Evolutionary conservation across 2,888 invertebrate genomes (phyloP).

Genomic region (Clostera curtula): DNA sequence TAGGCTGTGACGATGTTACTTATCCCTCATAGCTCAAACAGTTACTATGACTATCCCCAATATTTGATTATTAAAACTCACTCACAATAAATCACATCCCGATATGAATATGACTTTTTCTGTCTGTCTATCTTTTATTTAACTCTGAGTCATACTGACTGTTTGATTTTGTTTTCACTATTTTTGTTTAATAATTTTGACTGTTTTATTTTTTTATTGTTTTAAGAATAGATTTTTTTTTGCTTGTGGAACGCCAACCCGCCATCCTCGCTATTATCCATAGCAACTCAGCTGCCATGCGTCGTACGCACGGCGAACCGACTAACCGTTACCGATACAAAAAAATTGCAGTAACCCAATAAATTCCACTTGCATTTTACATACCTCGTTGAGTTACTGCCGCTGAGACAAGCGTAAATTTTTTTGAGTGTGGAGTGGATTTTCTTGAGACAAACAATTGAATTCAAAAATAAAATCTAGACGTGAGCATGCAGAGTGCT

Average conservation of each 20-base stretch:
- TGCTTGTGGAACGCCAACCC: conserved; percentile 72
- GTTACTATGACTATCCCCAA: conserved; percentile 63
- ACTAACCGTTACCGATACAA: conserved; percentile 57
- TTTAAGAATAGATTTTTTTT: conserved; percentile 59
- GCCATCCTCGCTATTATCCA: conserved; percentile 64
- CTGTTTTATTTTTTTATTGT: conserved; percentile 40
- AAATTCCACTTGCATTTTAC: conserved; percentile 36
- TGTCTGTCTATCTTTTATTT: conserved; percentile 66
- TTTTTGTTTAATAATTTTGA: conserved; percentile 38
- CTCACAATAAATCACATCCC: conserved; percentile 62
- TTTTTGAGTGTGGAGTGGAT: conserved; percentile 73
- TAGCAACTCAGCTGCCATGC: conserved; percentile 52
- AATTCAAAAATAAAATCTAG: conserved; percentile 24
- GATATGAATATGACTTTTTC: conserved; percentile 68
- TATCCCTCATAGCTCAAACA: conserved; percentile 70
- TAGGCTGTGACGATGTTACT: conserved; percentile 71
- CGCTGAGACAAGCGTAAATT: conserved; percentile 45
- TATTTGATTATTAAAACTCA: conserved; percentile 25
- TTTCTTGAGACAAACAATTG: conserved; percentile 39
- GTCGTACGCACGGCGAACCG: conserved; percentile 45
- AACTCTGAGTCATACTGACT: conserved; percentile 72
- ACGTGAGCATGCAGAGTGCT: conserved; percentile 61
- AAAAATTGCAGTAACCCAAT: conserved; percentile 51
- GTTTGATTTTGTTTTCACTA: conserved; percentile 62
- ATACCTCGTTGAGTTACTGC: conserved; percentile 63